phyloP scores from a whole-genome alignment of 2,113 vertebrate genomes.

The Ciconia maguari region DNA sequence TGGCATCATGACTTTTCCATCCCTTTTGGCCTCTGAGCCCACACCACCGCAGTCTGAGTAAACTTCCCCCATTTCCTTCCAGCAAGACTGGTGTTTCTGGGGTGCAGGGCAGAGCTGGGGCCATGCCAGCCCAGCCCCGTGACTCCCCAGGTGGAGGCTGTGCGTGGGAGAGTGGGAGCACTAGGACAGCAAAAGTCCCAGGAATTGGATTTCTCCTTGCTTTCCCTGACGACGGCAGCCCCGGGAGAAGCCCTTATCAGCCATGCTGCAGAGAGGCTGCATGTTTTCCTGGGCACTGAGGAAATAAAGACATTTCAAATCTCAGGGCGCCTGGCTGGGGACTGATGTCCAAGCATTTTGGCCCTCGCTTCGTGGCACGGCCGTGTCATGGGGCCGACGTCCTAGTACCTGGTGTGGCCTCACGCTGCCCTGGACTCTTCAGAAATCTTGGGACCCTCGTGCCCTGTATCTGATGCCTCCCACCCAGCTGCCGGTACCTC shows the following conservation, averaged over 20 bases:
- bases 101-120: neutral
- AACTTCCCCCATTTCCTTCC: neutral
- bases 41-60: neutral
- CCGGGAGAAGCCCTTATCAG: neutral
- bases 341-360: neutral
- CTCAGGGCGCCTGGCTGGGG: neutral
- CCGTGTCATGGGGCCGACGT: neutral
- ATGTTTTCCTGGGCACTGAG: neutral
- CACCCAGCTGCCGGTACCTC: neutral
- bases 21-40: neutral
- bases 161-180: neutral
- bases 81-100: neutral
- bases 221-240: neutral
- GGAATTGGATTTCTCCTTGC: neutral
- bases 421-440: rapidly evolving
- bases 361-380: neutral
- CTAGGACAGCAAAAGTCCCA: neutral
- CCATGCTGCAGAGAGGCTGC: neutral
- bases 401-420: neutral
- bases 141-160: rapidly evolving
- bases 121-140: rapidly evolving
- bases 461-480: rapidly evolving
- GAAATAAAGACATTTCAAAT: neutral
- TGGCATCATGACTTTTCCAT: neutral
- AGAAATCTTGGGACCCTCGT: neutral